Base-by-base conservation (phyloP, 2,888 invertebrate species). In the Troides helena region DNA sequence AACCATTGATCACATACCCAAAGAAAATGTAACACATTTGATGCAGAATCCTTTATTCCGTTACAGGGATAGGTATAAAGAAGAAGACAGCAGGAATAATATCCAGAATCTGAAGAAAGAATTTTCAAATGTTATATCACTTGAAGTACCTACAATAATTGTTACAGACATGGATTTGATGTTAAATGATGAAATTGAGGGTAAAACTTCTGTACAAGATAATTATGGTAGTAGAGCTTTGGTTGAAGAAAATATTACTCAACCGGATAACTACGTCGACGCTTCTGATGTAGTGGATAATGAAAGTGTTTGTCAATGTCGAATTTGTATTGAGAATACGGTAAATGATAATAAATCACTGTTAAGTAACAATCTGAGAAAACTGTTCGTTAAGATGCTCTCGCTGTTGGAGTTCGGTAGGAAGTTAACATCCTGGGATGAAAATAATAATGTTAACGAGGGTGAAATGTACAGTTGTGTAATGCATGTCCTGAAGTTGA, bases 261-360 rank as follows among this genome's bases (percentile, higher is more conserved):
- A 83, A 74, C 72, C 69, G 62, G 76, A 80, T 77, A 68, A 73
- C 73, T 65, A 75, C 72, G 77, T 79, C 73, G 78, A 84, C 77
- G 80, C 84, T 85, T 85, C 86, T 83, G 84, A 80, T 83, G 74
- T 75, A 74, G 80, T 89, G 85, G 86, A 80, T 71, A 74, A 82
- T 81, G 81, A 81, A 84, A 86, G 81, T 75, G 78, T 80, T 76
- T 92, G 92, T 85, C 85, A 88, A 76, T 92, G 91, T 87, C 85
- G 83, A 74, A 88, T 90, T 78, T 92, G 92, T 87, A 85, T 77
- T 58, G 86, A 86, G 61, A 81, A 79, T 18, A 81, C 77, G 25
- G 79, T 68, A 46, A 78, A 74, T 62, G 77, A 79, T 71, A 76
- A 72, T 50, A 78, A 75, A 70, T 83, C 84, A 73, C 80, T 84